Evolutionary conservation across 64 coral and sea anemone genomes (phyloP), one percentile per base, ranked within the genome.

Genomic region (Porites australiensis): DNA sequence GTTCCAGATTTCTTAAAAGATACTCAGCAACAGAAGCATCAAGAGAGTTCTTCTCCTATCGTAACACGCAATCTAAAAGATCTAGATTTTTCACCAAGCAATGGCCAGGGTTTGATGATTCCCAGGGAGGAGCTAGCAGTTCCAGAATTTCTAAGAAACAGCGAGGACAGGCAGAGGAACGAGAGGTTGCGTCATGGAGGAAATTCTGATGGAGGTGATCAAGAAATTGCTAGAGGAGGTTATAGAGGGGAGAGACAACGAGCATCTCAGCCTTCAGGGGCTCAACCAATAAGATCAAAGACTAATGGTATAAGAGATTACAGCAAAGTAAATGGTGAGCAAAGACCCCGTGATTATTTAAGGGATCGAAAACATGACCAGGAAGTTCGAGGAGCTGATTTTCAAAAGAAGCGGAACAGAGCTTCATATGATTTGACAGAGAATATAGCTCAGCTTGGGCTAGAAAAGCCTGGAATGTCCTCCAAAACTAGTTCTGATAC

Each of bases 1-100:
- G 64, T 93, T 68, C 91, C 91, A 54, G 91, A 93, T 77, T 93
- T 93, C 59, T 61, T 93, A 16, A 83, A 93, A 79, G 81, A 87
- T 77, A 67, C 62, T 6, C 90, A 86, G n/a, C 20, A 16, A 71
- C 75, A 61, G 15, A 58, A 14, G 14, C 43, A 13, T 23, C 80
- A 92, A 64, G 81, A 65, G 51, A 84, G 69, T 69, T 14, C 61
- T 13, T 87, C 82, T 78, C 91, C 91, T 43, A 74, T 93, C 57
- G 73, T 93, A 2, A 83, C 66, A 44, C 66, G 91, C n/a, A 51
- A 78, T 58, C 91, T 93, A 2, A 58, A 85, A 13, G 91, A 93
- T 37, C 81, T 83, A 77, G 91, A 93, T 79, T 71, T 70, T 59
- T 83, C 64, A 22, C 52, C 89, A 13, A 48, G 19, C 8, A 70